A percentile compares a stretch with the other conserved stretches of the same genome.
phyloP scores from a whole-genome alignment of 2,113 vertebrate genomes.

The Trichomycterus rosablanca region DNA sequence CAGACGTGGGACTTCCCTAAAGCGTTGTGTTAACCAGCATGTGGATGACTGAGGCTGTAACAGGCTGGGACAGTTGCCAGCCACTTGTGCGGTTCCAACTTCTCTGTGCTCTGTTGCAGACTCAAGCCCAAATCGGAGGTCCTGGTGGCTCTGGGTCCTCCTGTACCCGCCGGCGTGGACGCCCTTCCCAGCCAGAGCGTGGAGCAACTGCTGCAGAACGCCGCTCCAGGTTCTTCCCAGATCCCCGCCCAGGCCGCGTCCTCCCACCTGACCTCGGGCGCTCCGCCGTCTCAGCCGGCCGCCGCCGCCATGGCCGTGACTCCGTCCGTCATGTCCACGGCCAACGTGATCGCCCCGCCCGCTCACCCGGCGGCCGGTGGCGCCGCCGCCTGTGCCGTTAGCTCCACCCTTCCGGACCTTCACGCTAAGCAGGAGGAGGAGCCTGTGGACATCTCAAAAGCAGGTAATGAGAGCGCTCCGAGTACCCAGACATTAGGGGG shows the following conservation, averaged over 20 bases:
- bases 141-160: conserved; percentile 81
- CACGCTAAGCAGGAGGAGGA: conserved; percentile 93
- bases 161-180: conserved; percentile 80
- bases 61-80: no score
- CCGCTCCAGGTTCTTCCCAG: conserved; percentile 72
- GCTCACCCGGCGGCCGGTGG: conserved; percentile 76
- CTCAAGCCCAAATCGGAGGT: conserved; percentile 89
- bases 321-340: conserved; percentile 71
- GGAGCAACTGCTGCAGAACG: conserved; percentile 62
- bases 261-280: conserved; percentile 76
- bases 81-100: no score
- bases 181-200: conserved; percentile 72
- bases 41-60: no score
- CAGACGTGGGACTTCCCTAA: no score
- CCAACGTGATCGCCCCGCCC: conserved; percentile 76
- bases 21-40: no score
- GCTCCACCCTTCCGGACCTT: conserved; percentile 76
- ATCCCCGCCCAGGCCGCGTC: conserved; percentile 82
- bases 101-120: conserved; percentile 53
- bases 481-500: no score
- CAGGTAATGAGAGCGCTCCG: conserved; percentile 49
- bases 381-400: conserved; percentile 74
- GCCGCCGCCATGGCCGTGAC: conserved; percentile 75
- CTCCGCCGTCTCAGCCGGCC: conserved; percentile 81
- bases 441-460: conserved; percentile 73